Evolutionary conservation across 2,888 invertebrate genomes (phyloP).

Genomic region (Drosophila putrida): DNA sequence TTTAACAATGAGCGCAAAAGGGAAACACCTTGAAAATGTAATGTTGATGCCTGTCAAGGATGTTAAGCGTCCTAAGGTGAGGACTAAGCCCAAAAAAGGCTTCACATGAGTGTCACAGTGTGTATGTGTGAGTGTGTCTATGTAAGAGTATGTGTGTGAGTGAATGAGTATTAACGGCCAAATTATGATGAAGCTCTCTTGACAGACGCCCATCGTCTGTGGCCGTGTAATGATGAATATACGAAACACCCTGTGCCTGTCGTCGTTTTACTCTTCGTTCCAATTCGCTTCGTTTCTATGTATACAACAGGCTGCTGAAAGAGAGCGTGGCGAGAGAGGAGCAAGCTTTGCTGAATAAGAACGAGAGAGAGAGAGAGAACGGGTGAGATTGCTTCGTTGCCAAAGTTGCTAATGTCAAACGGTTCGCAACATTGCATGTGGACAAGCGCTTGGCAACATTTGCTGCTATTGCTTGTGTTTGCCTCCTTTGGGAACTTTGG

Average conservation of each 20-base stretch:
- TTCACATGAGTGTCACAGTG: slow-evolving; percentile 23
- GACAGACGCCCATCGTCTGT: slow-evolving; percentile 62
- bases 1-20: slow-evolving; percentile 65
- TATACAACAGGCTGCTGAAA: slow-evolving; percentile 30
- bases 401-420: slow-evolving; percentile 27
- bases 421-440: slow-evolving; percentile 44
- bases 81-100: slow-evolving; percentile 51
- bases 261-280: slow-evolving; percentile 33
- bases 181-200: slow-evolving; percentile 78
- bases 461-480: background rate
- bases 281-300: slow-evolving; percentile 61
- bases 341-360: slow-evolving; percentile 47
- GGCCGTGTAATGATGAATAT: slow-evolving; percentile 43
- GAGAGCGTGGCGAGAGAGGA: slow-evolving; percentile 6
- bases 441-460: slow-evolving; percentile 8
- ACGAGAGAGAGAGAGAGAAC: background rate
- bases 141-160: slow-evolving; percentile 11
- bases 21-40: slow-evolving; percentile 53
- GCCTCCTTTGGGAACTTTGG: slow-evolving; percentile 22
- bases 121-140: slow-evolving; percentile 8
- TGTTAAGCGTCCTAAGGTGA: slow-evolving; percentile 29
- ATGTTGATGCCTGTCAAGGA: slow-evolving; percentile 44
- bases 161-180: slow-evolving; percentile 65
- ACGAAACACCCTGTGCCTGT: slow-evolving; percentile 61
- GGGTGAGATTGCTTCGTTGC: slow-evolving; percentile 7